These are phyloP conservation scores for Sclerodermus sp. DNA, from an alignment of 2,888 invertebrate species.

Conservation along the genomic window DNA sequence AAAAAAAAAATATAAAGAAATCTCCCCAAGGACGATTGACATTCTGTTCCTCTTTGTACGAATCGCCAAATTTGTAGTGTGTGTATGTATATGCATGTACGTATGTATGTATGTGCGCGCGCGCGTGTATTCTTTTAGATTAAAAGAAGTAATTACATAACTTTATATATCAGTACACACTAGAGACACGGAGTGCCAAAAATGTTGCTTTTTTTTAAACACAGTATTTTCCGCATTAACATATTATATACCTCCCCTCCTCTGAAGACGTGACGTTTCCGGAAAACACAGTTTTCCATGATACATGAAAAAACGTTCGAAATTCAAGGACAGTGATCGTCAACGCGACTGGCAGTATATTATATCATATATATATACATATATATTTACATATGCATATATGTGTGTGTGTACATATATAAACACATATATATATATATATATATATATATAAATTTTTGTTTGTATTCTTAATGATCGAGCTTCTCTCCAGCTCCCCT, in stretches of 20 bases:
- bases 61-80: background rate
- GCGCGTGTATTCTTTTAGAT: too few relatives aligned
- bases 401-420: too few relatives aligned
- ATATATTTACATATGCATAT: too few relatives aligned
- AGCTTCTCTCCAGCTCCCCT: too few relatives aligned
- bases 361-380: background rate
- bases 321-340: slow-evolving; percentile 33
- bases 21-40: too few relatives aligned
- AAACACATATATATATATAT: too few relatives aligned
- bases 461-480: slow-evolving; percentile 17
- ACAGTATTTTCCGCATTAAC: background rate
- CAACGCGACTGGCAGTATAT: slow-evolving; percentile 49
- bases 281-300: too few relatives aligned
- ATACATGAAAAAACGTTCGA: slow-evolving; percentile 34
- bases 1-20: too few relatives aligned
- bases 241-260: slow-evolving; percentile 10
- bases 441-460: too few relatives aligned
- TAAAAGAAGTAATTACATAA: slow-evolving; percentile 17
- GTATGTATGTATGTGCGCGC: too few relatives aligned
- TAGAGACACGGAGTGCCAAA: slow-evolving; percentile 22
- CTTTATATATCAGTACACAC: slow-evolving; percentile 15
- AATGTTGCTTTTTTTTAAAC: slow-evolving; percentile 16
- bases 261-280: slow-evolving; percentile 17
- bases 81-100: background rate
- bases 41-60: too few relatives aligned